Base-by-base conservation (phyloP, 2,888 invertebrate genomes). In the Encarsia formosa region DNA sequence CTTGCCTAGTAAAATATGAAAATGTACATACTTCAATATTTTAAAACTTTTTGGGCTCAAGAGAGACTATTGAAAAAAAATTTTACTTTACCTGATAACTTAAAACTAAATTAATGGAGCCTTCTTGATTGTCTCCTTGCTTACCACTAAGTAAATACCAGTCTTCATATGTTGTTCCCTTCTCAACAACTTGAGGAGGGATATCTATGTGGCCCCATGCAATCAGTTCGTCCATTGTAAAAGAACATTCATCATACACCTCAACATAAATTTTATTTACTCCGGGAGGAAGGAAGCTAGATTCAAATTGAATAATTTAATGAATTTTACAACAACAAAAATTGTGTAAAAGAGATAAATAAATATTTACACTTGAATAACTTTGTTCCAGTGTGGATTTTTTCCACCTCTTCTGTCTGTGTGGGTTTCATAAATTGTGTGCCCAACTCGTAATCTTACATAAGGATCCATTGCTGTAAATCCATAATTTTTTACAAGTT, bases 401-500 rank as follows among this genome's bases (percentile, higher is more conserved):
- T 94, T 95, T 20, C 93, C 93, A 26, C 96, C 98, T 76, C 91
- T 96, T 55, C 89, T 84, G 71, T 91, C 91, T 1, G 96, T 96
- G 65, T 91, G 93, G 0, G 96, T 97, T 78, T 98, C 97, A 75
- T 94, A 95, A 52, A 95, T 88, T 64, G 88, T 87, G 74, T 96
- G 95, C 0, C 96, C 98, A 20, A 97, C 86, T 59, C 95, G 82
- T 50, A 98, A 76, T 51, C 97, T 81, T 26, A 91, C 93, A 71
- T 97, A 98, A 0, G 96, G 96, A 76, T 97, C 96, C 96, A 96
- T 97, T 52, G 92, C 82, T 1, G 92, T 89, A 67, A 96, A 79
- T 9, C 95, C 95, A 80, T 96, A 96, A 74, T 96, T 96, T 77
- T 95, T 94, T 8, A 87, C 86, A 54, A 96, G 79, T 76, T 91